phyloP scores from a whole-genome alignment of 2,888 invertebrate genomes.

The Drosophila pullipes region DNA sequence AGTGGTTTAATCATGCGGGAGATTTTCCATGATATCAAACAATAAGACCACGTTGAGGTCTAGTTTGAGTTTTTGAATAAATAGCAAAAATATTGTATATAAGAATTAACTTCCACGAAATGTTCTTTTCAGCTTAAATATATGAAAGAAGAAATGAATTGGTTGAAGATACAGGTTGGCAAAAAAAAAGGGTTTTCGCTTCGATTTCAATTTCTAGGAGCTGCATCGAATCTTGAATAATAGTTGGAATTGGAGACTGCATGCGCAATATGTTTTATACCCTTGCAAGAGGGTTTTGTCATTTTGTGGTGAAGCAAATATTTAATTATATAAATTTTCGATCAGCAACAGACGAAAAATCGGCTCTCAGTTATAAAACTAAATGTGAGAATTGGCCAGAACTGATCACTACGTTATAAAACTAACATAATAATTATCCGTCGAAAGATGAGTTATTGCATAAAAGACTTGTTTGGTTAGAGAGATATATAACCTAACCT shows the following conservation, averaged over 20 bases:
- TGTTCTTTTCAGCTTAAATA: constrained; percentile 47
- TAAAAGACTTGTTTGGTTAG: neutral
- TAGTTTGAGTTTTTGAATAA: constrained; percentile 48
- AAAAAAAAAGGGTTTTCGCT: constrained; percentile 36
- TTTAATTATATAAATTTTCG: neutral
- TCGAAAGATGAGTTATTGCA: neutral
- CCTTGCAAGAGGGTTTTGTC: neutral
- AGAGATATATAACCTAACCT: neutral
- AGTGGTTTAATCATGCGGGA: constrained; percentile 68
- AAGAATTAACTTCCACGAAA: constrained; percentile 74
- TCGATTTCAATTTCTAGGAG: constrained; percentile 51
- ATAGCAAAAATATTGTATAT: constrained; percentile 46
- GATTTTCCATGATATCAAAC: constrained; percentile 36
- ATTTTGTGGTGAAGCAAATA: neutral
- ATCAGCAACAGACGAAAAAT: neutral
- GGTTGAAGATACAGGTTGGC: constrained; percentile 34
- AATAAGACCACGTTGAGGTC: constrained; percentile 28
- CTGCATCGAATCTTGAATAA: constrained; percentile 47
- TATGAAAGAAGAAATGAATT: constrained; percentile 12
- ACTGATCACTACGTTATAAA: neutral
- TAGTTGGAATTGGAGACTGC: constrained; percentile 36
- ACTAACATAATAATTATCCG: neutral
- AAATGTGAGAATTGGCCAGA: neutral
- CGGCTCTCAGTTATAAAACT: neutral
- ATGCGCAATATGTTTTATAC: constrained; percentile 64